A percentile compares a stretch with the other conserved stretches of the same genome.
Conservation (phyloP, 2,797 vertebrate species). For the Zonotrichia albicollis region DNA sequence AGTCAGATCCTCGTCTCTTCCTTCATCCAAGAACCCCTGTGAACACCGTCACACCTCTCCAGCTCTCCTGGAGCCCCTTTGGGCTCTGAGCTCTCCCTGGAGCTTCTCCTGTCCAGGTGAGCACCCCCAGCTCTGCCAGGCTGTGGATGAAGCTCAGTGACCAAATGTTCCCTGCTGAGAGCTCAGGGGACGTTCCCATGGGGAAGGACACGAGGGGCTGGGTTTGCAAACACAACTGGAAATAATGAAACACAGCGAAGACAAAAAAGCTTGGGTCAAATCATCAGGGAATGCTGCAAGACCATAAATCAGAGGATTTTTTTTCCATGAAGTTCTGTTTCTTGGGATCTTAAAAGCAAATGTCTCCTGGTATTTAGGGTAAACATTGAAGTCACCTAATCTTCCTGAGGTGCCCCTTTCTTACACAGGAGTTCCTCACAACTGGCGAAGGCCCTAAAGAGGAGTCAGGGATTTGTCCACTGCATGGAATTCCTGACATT, state of each 20-base stretch:
- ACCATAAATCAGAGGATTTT: background rate
- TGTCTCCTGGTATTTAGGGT: background rate
- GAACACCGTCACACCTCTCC: background rate
- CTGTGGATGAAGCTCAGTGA: background rate
- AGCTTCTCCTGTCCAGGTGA: background rate
- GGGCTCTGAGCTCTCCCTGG: background rate
- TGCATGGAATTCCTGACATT: background rate
- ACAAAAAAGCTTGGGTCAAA: background rate
- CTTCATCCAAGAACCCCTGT: too few relatives aligned
- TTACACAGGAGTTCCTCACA: background rate
- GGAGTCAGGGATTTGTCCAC: background rate
- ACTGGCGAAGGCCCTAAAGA: background rate
- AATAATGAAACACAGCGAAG: background rate
- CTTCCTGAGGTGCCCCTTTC: background rate
- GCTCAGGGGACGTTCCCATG: background rate
- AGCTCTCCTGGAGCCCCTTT: background rate
- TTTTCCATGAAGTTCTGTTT: background rate
- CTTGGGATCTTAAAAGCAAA: background rate
- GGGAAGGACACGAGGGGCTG: background rate
- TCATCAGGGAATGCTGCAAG: background rate
- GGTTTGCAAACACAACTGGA: background rate
- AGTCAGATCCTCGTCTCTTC: too few relatives aligned
- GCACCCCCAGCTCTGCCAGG: rapidly evolving
- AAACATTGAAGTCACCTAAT: background rate
- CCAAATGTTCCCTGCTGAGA: background rate